A percentile compares a stretch with the other conserved stretches of the same genome.
These are phyloP conservation scores for Drosophila orena DNA, from an alignment of 1,140 invertebrate genomes.

Conservation along the genomic window DNA sequence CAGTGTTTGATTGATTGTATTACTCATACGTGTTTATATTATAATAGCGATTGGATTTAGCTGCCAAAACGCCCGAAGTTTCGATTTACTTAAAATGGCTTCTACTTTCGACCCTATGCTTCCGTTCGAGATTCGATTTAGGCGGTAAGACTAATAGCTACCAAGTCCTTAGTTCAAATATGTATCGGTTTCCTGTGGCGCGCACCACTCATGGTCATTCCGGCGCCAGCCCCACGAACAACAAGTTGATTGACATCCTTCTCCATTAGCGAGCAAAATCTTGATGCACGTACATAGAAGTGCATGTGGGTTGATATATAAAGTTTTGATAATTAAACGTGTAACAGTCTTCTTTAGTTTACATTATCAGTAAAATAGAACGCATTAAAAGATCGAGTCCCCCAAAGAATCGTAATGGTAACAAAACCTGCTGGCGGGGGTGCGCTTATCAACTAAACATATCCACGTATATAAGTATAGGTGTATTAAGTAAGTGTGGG, in stretches of 20 bases:
- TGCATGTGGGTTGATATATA: conserved; percentile 40
- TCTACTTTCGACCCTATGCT: conserved; percentile 29
- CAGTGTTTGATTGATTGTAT: conserved; percentile 71
- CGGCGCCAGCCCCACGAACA: conserved; percentile 43
- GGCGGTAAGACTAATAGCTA: conserved; percentile 71
- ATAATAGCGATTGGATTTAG: conserved; percentile 44
- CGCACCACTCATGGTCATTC: conserved; percentile 3
- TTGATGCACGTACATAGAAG: conserved; percentile 52
- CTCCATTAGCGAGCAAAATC: conserved; percentile 71
- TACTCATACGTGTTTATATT: conserved; percentile 39
- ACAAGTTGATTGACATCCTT: conserved; percentile 72
- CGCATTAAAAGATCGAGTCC: conserved; percentile 35
- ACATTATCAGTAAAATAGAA: conserved; percentile 61
- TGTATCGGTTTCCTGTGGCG: conserved; percentile 73
- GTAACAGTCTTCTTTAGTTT: conserved; percentile 79
- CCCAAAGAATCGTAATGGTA: conserved; percentile 25
- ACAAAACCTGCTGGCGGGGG: conserved; percentile 18
- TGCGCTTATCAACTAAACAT: conserved; percentile 58
- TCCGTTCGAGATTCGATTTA: conserved; percentile 67
- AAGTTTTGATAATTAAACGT: conserved; percentile 80
- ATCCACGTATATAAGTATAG: conserved; percentile 44
- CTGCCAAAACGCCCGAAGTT: conserved; percentile 6
- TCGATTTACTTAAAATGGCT: conserved; percentile 33
- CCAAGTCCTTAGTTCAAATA: conserved; percentile 81
- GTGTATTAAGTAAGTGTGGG: conserved; percentile 60